A percentile compares a stretch with the other conserved stretches of the same genome.
Conservation (phyloP, 2,888 invertebrate genomes). For the Julus scanicus region DNA sequence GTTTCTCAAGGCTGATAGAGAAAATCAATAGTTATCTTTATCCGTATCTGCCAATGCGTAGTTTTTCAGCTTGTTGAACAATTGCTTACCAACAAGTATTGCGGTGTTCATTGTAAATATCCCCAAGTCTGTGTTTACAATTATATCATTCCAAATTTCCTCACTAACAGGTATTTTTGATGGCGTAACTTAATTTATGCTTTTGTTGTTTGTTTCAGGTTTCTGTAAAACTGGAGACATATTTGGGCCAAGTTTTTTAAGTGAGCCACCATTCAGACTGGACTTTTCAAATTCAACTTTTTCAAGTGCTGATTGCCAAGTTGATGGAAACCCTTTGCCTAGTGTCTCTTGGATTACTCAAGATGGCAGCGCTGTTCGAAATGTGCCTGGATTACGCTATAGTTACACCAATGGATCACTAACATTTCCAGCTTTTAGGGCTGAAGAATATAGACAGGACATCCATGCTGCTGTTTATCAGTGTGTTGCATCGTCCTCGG, state of each 20-base stretch:
- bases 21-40: too few species aligned
- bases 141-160: too few species aligned
- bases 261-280: constrained; percentile 53
- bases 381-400: constrained; percentile 55
- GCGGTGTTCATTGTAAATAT: too few species aligned
- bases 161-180: too few species aligned
- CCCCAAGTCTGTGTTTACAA: too few species aligned
- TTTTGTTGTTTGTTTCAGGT: constrained; percentile 25
- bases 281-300: constrained; percentile 56
- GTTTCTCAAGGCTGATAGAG: too few species aligned
- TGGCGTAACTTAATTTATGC: neutral
- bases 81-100: too few species aligned
- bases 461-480: constrained; percentile 56
- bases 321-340: constrained; percentile 65
- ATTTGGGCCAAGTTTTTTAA: constrained; percentile 53
- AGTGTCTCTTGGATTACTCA: constrained; percentile 63
- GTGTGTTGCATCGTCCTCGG: constrained; percentile 54
- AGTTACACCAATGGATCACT: constrained; percentile 54
- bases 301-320: constrained; percentile 63
- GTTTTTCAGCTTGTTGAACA: neutral
- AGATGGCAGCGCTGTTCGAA: constrained; percentile 50
- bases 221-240: constrained; percentile 45
- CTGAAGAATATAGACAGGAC: constrained; percentile 56
- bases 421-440: constrained; percentile 55
- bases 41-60: too few species aligned